phyloP scores from a whole-genome alignment of 2,113 vertebrate species.

The Aphyosemion australe region DNA sequence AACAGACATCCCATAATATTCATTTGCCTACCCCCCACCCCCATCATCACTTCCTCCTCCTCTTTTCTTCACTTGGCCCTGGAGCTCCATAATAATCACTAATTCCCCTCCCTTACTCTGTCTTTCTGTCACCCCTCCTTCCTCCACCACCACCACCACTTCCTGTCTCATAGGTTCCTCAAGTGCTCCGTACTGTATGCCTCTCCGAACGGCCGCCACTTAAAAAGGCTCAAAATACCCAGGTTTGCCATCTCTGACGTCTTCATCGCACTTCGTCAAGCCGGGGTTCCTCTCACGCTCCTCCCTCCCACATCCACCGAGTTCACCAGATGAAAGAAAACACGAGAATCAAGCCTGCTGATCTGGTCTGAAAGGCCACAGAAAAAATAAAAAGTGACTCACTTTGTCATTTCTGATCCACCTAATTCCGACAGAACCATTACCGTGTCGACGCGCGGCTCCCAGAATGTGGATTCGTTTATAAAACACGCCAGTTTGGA shows the following conservation, averaged over 20 bases:
- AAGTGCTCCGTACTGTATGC: constrained; percentile 49
- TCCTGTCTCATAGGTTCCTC: constrained; percentile 65
- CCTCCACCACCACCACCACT: constrained; percentile 40
- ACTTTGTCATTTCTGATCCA: not conserved
- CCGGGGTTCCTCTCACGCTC: constrained; percentile 29
- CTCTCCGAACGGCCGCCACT: constrained; percentile 46
- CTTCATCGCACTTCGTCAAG: constrained; percentile 25
- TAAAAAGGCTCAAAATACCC: constrained; percentile 42
- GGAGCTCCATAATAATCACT: constrained; percentile 72
- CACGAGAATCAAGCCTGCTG: not conserved
- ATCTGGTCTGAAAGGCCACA: constrained; percentile 5
- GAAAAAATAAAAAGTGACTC: constrained; percentile 8
- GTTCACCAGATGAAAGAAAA: constrained; percentile 1
- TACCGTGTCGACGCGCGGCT: not conserved
- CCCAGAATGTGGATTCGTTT: not conserved
- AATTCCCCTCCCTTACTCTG: constrained; percentile 52
- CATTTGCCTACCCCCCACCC: constrained; percentile 37
- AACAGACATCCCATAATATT: constrained; percentile 79
- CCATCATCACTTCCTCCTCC: constrained; percentile 22
- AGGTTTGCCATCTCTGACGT: constrained; percentile 47
- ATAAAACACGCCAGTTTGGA: not conserved
- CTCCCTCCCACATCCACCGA: not conserved
- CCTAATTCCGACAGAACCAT: not conserved
- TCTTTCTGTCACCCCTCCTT: not conserved
- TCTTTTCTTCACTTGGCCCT: constrained; percentile 48